Evolutionary conservation across 1,140 invertebrate genomes (phyloP).

Genomic region (Drosophila auraria): DNA sequence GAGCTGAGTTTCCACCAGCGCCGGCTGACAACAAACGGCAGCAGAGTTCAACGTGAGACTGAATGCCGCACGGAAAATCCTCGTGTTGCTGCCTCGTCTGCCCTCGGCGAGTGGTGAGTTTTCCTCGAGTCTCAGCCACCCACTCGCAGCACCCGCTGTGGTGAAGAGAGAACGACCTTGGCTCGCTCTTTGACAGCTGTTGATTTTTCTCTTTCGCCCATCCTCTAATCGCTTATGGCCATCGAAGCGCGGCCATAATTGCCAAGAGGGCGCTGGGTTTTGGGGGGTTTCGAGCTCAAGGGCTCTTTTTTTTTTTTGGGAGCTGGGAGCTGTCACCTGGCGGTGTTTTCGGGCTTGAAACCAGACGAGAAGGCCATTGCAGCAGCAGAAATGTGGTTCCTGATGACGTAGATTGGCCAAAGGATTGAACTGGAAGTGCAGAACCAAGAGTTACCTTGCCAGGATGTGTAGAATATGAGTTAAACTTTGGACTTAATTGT

Average conservation of each 20-base stretch:
- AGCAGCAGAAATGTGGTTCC: constrained; percentile 1
- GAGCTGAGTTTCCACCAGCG: constrained; percentile 8
- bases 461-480: neutral
- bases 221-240: constrained; percentile 28
- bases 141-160: constrained; percentile 10
- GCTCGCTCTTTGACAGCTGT: constrained; percentile 75
- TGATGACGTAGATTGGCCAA: neutral
- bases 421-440: neutral
- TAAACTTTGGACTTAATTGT: too few relatives aligned
- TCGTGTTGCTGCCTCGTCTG: constrained; percentile 7
- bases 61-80: constrained; percentile 46
- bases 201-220: constrained; percentile 53
- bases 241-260: constrained; percentile 29
- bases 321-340: constrained; percentile 3
- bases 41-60: constrained; percentile 77
- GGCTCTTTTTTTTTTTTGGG: neutral
- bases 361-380: neutral
- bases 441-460: neutral
- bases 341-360: neutral
- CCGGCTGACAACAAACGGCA: constrained; percentile 61
- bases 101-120: constrained; percentile 54
- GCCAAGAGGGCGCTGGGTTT: neutral
- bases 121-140: constrained; percentile 3
- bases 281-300: neutral
- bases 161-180: constrained; percentile 64